These are phyloP conservation scores for Stegophylla sp. DNA, from an alignment of 2,888 invertebrate genomes.

Conservation along the genomic window DNA sequence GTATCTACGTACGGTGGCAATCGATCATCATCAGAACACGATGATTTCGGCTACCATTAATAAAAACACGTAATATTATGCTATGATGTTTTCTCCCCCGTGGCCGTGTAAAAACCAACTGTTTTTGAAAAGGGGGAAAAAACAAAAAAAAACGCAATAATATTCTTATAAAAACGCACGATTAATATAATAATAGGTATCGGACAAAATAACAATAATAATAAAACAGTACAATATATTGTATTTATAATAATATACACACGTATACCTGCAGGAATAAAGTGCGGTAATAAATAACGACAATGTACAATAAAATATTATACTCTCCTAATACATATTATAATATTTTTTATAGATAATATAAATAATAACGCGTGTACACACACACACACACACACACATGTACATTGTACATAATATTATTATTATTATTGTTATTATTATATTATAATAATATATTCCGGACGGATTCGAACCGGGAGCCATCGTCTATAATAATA, in stretches of 20 bases:
- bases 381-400: too few relatives aligned
- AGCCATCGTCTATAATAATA: constrained; percentile 25
- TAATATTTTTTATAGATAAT: too few relatives aligned
- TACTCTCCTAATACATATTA: too few relatives aligned
- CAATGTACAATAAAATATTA: too few relatives aligned
- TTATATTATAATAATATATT: too few relatives aligned
- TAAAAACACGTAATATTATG: too few relatives aligned
- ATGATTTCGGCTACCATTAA: constrained; percentile 23
- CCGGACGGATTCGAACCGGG: constrained; percentile 39
- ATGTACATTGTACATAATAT: too few relatives aligned
- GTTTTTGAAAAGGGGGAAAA: neutral
- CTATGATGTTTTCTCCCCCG: too few relatives aligned
- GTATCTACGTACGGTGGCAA: neutral
- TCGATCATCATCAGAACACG: constrained; percentile 13
- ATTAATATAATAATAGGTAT: constrained; percentile 49
- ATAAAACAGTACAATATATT: too few relatives aligned
- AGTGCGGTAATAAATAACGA: constrained; percentile 42
- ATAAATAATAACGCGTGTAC: too few relatives aligned
- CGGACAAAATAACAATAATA: too few relatives aligned
- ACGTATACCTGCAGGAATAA: neutral
- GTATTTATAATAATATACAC: neutral
- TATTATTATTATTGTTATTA: too few relatives aligned
- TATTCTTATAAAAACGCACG: neutral
- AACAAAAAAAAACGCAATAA: constrained; percentile 3
- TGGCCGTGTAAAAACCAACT: neutral